phyloP scores from a whole-genome alignment of 2,797 vertebrate genomes.

The Neopelma chrysocephalum region DNA sequence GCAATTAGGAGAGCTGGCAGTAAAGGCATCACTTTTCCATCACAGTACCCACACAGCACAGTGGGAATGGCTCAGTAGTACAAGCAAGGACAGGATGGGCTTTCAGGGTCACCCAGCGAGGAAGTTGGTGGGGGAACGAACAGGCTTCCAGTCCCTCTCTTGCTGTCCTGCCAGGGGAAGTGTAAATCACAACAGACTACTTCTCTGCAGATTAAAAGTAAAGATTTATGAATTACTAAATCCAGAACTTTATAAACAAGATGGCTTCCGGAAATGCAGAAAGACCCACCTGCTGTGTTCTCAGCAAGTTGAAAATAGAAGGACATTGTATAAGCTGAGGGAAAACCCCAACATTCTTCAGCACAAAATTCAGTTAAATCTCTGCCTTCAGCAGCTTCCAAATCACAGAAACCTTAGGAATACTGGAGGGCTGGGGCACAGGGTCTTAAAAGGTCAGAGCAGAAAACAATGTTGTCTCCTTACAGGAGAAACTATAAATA shows the following conservation, averaged over 20 bases:
- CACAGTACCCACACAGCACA: background rate
- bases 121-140: background rate
- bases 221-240: background rate
- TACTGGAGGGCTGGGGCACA: background rate
- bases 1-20: background rate
- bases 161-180: background rate
- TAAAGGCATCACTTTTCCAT: background rate
- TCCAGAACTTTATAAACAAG: background rate
- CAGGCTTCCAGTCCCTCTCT: background rate
- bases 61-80: background rate
- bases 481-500: conserved; percentile 35
- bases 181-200: background rate
- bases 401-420: background rate
- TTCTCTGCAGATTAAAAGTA: background rate
- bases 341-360: background rate
- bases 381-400: background rate
- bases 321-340: background rate
- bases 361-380: background rate
- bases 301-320: background rate
- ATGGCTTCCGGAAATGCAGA: background rate
- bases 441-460: background rate
- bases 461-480: background rate
- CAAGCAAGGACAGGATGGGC: background rate
- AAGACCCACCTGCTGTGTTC: background rate
- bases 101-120: background rate